Base-by-base conservation (phyloP, 2,113 vertebrate species). In the Pachypanchax playfairii region DNA sequence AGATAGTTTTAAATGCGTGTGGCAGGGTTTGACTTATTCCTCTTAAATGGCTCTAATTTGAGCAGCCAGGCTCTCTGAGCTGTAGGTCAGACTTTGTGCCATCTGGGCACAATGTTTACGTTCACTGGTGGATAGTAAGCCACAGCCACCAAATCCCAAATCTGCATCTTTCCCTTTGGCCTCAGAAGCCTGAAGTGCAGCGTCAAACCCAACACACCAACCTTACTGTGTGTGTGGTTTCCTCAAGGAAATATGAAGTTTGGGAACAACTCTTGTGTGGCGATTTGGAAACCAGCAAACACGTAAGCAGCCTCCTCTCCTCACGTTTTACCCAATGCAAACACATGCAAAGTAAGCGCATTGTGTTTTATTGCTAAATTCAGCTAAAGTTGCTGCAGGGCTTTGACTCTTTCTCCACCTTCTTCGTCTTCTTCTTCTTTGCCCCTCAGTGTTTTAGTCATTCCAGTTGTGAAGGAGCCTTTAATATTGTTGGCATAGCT, bases 401-500 rank as follows among this genome's bases (percentile, higher is more conserved):
- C 46, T 72, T 20, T 22, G 53, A 38, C 55, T 38, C 46, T n/a
- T 22, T 13, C 29, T 60, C 31, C 43, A 57, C 58, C 61, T 24
- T 63, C 63, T 48, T 47, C n/a, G n/a, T n/a, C 65, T 62, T 64
- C 62, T 28, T 59, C 64, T 35, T 31, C 65, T 63, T 58, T 41
- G 33, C 74, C 82, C 78, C 75, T 76, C 71, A 65, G 77, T 86
- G 77, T 85, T 88, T 87, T 75, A 87, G 87, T 85, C 88, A 61
- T 90, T 87, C 88, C 85, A 89, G 85, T 87, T 89, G 88, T 87
- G 85, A 80, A 80, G 66, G 65, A 87, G 77, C 77, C 76, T 77
- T 88, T 88, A 87, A 89, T 89, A 85, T 84, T 87, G 86, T 89
- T 90, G 88, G 87, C 84, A 82, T 85, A 88, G 87, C 85, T 89